Base-by-base conservation (phyloP, 2,797 vertebrate genomes). In the Hippopotamyrus pictus region DNA sequence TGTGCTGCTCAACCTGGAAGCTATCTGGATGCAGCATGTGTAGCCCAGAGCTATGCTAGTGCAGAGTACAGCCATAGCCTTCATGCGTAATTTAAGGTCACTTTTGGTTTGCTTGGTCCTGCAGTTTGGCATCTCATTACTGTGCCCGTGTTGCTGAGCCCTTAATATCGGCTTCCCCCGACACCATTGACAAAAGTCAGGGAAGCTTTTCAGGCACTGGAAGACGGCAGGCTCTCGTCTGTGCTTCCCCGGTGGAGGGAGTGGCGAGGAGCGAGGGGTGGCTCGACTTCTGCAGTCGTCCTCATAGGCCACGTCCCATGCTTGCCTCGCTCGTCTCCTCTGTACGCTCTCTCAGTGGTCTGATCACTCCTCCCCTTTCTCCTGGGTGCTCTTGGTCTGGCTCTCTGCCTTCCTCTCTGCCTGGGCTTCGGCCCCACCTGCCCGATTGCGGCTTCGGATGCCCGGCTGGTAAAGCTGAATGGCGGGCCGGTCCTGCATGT, bases 381-480 rank as follows among this genome's bases (percentile, higher is more conserved):
- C 97, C 90, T 94, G 95, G 14, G 88, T 88, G 93, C 96, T 97
- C 95, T 95, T 97, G 86, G 92, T 91, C 93, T 97, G 98, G 48
- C 93, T 91, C 88, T 98, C 97, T 51, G 94, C 93, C 90, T 97
- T 98, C 92, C 95, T 97, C 84, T 98, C 97, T 0, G 97, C 96
- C 88, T 92, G 91, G 83, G 95, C 65, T 86, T 97, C 97, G 19
- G 89, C 92, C 2, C 92, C 93, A 90, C 95, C 94, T 79, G 96
- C 89, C 44, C 96, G 94, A 91, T 94, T 97, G 91, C 98, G 97
- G 94, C 94, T 98, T 91, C 98, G 96, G 44, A 96, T 95, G 51
- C 98, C 98, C 0, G 99, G 98, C 89, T 99, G 98, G 93, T 99
- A 99, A 88, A 99, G 95, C 94, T 99, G 98, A 95, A 99, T 99